A percentile compares a stretch with the other conserved stretches of the same genome.
These are phyloP conservation scores for Rallus limicola DNA, from an alignment of 2,113 vertebrate species.

Conservation along the genomic window DNA sequence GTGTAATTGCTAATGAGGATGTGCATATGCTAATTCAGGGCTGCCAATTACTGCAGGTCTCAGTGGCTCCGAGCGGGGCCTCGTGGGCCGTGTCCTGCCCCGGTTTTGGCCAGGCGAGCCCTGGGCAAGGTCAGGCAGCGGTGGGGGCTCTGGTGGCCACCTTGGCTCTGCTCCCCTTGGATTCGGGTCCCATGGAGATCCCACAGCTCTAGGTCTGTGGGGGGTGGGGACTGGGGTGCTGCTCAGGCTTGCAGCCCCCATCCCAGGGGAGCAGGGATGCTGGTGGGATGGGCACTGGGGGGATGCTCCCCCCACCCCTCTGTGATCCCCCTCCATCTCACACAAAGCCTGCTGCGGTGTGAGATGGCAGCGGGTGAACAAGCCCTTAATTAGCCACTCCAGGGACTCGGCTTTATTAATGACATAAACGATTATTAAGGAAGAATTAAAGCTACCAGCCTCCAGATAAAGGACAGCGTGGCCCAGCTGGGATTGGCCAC, in stretches of 20 bases:
- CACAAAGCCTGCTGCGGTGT: accelerated
- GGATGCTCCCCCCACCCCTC: neutral
- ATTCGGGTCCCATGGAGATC: accelerated
- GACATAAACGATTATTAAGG: neutral
- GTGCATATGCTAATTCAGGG: neutral
- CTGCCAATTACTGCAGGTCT: neutral
- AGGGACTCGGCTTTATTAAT: neutral
- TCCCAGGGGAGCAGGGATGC: neutral
- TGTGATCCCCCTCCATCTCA: accelerated
- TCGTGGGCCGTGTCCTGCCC: neutral
- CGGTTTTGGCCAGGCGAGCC: neutral
- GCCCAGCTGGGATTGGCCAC: neutral
- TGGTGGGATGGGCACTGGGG: neutral
- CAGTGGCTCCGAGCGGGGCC: neutral
- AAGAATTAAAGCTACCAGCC: neutral
- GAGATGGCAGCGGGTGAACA: accelerated
- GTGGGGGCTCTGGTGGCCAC: accelerated
- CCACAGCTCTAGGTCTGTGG: neutral
- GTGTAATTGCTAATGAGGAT: neutral
- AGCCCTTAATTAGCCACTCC: neutral
- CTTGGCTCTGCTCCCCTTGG: neutral
- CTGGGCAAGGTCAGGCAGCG: neutral
- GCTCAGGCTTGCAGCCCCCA: accelerated
- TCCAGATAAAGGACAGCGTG: neutral
- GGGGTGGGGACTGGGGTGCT: too few species aligned